Evolutionary conservation across 2,888 invertebrate species (phyloP), one percentile per base, ranked within the genome.

Genomic region (Macaria liturata): DNA sequence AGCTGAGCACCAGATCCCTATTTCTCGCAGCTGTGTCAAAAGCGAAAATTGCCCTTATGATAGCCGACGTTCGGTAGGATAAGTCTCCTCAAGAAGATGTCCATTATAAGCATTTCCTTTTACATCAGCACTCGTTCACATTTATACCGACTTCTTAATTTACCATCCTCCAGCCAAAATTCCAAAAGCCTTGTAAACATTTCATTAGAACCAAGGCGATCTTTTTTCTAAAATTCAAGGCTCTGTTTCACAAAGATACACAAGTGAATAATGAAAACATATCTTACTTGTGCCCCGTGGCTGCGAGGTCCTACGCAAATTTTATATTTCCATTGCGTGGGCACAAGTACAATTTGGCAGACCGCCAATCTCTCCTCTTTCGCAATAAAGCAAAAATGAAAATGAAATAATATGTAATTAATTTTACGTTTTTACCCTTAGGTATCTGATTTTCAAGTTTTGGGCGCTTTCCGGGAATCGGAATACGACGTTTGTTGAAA

Each of bases 261-360:
- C 57, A 63, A 66, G 66, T 71, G 64, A 70, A 74, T 74, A 70
- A 71, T 69, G 63, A 70, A 71, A 66, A 64, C 59, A 64, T 61
- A 64, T 71, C 58, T 70, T 62, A 62, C 72, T 66, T 59, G 48
- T 37, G 60, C 64, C 68, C 50, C 47, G 34, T 55, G 59, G 65
- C 67, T 65, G 59, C 43, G 45, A 52, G 49, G 53, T 57, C 63
- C 61, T 59, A 60, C 64, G 64, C 65, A 66, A 64, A 68, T 65
- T 63, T 63, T 59, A 61, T 66, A 62, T 51, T 61, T 62, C 40
- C 52, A 55, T n/a, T 4, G 49, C 54, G 56, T 53, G 50, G 53
- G 53, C 9, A 47, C 37, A 34, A 45, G 40, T 59, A 49, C 54
- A 43, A 45, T 54, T 50, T 44, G 39, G 50, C 32, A 54, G 34